A percentile compares a stretch with the other conserved stretches of the same genome.
Evolutionary conservation across 2,888 invertebrate species (phyloP).

Genomic region (Nephrocerus scutellatus): DNA sequence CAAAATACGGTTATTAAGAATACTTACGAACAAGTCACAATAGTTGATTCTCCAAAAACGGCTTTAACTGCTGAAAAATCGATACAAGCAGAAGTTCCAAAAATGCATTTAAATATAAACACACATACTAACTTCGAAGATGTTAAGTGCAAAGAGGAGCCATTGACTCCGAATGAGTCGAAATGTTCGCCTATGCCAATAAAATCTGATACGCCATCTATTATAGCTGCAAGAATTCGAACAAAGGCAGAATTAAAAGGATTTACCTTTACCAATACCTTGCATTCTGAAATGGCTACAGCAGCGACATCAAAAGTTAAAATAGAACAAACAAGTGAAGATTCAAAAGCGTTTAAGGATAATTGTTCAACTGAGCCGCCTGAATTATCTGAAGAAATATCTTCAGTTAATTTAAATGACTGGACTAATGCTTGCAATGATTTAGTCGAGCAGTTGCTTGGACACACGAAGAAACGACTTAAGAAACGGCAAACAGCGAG

Average conservation of each 20-base stretch:
- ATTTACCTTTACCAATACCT: conserved; percentile 41
- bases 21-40: no score
- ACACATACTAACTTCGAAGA: background rate
- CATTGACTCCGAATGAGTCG: conserved; percentile 20
- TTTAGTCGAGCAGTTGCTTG: conserved; percentile 67
- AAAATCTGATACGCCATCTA: conserved; percentile 53
- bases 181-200: conserved; percentile 4
- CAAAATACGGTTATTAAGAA: no score
- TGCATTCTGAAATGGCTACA: conserved; percentile 28
- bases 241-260: conserved; percentile 81
- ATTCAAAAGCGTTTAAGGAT: no score
- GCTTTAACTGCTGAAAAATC: conserved; percentile 8
- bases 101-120: conserved; percentile 5
- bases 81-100: conserved; percentile 9
- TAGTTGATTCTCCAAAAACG: no score
- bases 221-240: conserved; percentile 64
- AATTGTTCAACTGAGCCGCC: no score
- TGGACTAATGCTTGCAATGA: conserved; percentile 71
- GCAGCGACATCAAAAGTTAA: conserved; percentile 13
- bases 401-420: conserved; percentile 7
- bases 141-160: conserved; percentile 25
- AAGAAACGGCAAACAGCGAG: conserved; percentile 33
- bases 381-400: background rate
- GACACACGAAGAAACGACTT: conserved; percentile 54
- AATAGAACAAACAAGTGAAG: no score